Evolutionary conservation across 2,113 vertebrate genomes (phyloP).

Genomic region (Corydoras sp.): DNA sequence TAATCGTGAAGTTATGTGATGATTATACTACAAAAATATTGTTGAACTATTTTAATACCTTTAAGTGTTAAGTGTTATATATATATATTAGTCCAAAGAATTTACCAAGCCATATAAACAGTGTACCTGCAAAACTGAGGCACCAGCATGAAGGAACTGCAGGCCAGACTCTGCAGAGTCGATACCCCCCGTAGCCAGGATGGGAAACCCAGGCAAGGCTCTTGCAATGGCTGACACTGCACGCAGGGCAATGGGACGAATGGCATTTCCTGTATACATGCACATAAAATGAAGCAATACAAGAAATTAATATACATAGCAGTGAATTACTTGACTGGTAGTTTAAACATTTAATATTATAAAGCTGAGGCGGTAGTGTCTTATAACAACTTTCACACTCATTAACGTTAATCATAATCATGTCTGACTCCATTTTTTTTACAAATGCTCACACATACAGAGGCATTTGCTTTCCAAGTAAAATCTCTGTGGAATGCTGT

Average conservation of each 20-base stretch:
- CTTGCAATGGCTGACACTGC: conserved; percentile 80
- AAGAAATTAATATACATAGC: background rate
- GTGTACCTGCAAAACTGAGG: conserved; percentile 85
- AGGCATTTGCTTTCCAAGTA: conserved; percentile 11
- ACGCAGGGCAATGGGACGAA: conserved; percentile 81
- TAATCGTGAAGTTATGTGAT: too few relatives aligned
- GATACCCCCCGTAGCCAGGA: conserved; percentile 90
- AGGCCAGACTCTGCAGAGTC: conserved; percentile 88
- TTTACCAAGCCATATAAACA: background rate
- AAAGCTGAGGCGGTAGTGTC: too few relatives aligned
- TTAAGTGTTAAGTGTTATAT: background rate
- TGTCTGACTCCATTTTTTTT: background rate
- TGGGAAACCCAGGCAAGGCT: conserved; percentile 80
- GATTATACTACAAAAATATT: too few relatives aligned
- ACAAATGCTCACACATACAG: conserved; percentile 4
- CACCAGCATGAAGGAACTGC: conserved; percentile 87
- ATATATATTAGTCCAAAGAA: background rate
- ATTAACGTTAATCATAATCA: conserved; percentile 17
- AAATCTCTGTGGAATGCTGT: conserved; percentile 29
- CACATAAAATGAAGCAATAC: conserved; percentile 6
- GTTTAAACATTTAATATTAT: too few relatives aligned
- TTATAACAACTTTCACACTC: background rate
- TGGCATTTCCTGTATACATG: conserved; percentile 74
- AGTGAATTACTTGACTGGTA: background rate
- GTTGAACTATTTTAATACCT: background rate